A percentile compares a stretch with the other conserved stretches of the same genome.
These are phyloP conservation scores for Podotricha telesiphe DNA, from an alignment of 2,888 invertebrate genomes.

Conservation along the genomic window DNA sequence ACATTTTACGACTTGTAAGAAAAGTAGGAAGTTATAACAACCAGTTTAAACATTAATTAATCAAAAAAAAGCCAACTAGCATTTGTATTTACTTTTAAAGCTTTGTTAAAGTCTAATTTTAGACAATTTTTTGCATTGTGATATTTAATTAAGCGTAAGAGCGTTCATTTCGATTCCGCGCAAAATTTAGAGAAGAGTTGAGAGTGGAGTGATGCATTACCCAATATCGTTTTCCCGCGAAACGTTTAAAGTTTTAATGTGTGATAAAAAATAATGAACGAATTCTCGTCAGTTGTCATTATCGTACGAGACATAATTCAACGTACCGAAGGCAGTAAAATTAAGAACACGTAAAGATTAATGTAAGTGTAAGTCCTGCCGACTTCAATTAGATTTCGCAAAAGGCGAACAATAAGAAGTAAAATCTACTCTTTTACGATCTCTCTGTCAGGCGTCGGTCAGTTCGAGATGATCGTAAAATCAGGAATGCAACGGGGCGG, in stretches of 20 bases:
- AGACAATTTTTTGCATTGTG: conserved; percentile 1
- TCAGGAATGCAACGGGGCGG: conserved; percentile 76
- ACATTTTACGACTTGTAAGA: conserved; percentile 26
- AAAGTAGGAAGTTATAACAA: conserved; percentile 30
- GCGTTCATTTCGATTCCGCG: neutral
- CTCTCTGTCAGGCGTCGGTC: conserved; percentile 74
- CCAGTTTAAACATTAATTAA: conserved; percentile 32
- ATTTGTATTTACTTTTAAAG: conserved; percentile 20
- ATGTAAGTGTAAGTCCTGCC: conserved; percentile 62
- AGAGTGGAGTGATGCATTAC: conserved; percentile 20
- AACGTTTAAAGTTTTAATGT: conserved; percentile 64
- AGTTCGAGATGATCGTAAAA: conserved; percentile 72
- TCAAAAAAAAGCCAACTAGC: conserved; percentile 14
- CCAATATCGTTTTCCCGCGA: conserved; percentile 46
- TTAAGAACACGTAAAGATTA: conserved; percentile 78
- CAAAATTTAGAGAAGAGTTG: conserved; percentile 8
- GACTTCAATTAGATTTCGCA: conserved; percentile 82
- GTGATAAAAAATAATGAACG: conserved; percentile 75
- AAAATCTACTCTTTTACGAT: conserved; percentile 81
- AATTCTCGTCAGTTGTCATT: conserved; percentile 65
- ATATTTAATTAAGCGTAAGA: conserved; percentile 2
- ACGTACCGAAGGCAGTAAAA: conserved; percentile 69
- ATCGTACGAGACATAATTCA: conserved; percentile 68
- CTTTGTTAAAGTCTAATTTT: conserved; percentile 16
- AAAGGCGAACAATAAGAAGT: conserved; percentile 83